Evolutionary conservation across 2,113 vertebrate genomes (phyloP).

Genomic region (Aix galericulata): DNA sequence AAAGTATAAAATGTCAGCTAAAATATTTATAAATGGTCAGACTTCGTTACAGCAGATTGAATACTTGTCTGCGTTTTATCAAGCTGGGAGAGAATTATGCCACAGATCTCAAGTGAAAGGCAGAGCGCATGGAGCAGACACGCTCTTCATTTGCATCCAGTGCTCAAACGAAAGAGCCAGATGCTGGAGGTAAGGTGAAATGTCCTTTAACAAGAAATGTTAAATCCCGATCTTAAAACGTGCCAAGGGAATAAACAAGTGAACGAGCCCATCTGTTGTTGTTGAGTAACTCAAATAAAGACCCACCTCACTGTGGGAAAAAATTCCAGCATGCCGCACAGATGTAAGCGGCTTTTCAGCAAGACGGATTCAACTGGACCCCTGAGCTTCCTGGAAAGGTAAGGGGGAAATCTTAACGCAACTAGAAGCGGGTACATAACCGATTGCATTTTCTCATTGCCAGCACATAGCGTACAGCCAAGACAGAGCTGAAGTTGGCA

Average conservation of each 20-base stretch:
- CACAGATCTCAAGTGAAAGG: neutral
- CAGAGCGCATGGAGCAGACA: neutral
- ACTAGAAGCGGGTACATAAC: rapidly evolving
- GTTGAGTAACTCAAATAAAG: neutral
- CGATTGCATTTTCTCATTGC: neutral
- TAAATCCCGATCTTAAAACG: slow-evolving; percentile 1
- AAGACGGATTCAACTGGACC: rapidly evolving
- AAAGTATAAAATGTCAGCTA: neutral
- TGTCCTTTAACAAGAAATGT: slow-evolving; percentile 25
- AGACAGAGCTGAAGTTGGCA: neutral
- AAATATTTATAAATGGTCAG: slow-evolving; percentile 8
- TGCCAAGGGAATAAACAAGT: neutral
- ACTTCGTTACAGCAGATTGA: slow-evolving; percentile 38
- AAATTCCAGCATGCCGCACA: neutral
- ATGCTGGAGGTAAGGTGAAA: slow-evolving; percentile 36
- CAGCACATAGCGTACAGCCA: neutral
- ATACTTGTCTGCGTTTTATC: neutral
- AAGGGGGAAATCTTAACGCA: neutral
- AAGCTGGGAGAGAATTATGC: neutral
- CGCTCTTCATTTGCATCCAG: slow-evolving; percentile 17
- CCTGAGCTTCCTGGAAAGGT: neutral
- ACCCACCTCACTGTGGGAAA: neutral
- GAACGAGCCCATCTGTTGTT: slow-evolving; percentile 35
- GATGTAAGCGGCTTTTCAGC: neutral
- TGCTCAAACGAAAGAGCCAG: slow-evolving; percentile 23